Base-by-base conservation (phyloP, 2,797 vertebrate species). In the Chaenodraco wilsoni region DNA sequence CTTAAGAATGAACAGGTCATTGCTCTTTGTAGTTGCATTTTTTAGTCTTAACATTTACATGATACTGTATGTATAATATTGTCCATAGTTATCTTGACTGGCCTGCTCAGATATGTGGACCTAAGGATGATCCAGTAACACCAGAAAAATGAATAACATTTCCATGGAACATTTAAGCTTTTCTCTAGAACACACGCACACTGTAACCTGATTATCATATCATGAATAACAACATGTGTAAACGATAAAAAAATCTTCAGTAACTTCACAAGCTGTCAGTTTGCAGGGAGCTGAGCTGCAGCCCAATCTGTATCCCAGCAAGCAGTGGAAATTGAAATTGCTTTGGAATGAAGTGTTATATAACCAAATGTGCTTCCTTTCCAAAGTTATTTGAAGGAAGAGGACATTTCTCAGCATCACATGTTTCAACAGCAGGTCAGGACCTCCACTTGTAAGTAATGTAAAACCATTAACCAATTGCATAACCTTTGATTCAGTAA, bases 101-200 rank as follows among this genome's bases (percentile, higher is more conserved):
- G 33, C 33, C 33, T 37, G 65, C 57, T 74, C 60, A 31, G 54
- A 59, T 41, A 43, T 57, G 69, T 65, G 33, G 33, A 31, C 64
- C 49, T 61, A 3, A 5, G 21, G 44, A 45, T 62, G 45, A 72
- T 48, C 43, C 48, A 71, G 33, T 40, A 27, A 27, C 12, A 4
- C 17, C 27, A 19, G 13, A 27, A 65, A 31, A 33, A 70, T 45
- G 40, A 55, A 59, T 33, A 54, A 76, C 66, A 45, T 52, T 51
- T 58, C n/a, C 60, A 58, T 31, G 9, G 5, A 14, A 57, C 16
- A 4, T 16, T 7, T 23, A 27, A 51, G 15, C 55, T 16, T 44
- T 14, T 50, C 40, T 61, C 44, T 10, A 27, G 3, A 59, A 49
- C 54, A 16, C 60, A 16, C 33, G 10, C 48, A 37, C 17, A 5